A percentile compares a stretch with the other conserved stretches of the same genome.
Conservation (phyloP, 2,797 vertebrate species). For the Podarcis lilfordi region DNA sequence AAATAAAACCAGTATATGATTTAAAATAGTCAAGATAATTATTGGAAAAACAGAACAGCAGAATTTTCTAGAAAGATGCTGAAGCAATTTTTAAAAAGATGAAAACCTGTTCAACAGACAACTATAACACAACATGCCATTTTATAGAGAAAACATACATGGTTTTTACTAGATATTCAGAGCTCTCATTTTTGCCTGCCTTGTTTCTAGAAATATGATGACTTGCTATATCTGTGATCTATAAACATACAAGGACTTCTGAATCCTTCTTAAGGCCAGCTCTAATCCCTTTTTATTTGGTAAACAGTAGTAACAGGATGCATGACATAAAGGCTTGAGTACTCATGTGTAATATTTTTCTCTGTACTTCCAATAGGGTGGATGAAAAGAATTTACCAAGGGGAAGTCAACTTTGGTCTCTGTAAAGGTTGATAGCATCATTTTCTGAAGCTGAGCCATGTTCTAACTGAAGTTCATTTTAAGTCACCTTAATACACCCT, state of each 20-base stretch:
- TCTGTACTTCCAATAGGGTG: conserved; percentile 38
- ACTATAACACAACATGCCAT: not conserved
- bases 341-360: conserved; percentile 18
- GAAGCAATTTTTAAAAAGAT: not conserved
- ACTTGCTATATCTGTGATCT: not conserved
- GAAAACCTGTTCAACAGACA: not conserved
- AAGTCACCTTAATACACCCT: conserved; percentile 32
- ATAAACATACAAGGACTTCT: conserved; percentile 43
- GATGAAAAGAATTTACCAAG: conserved; percentile 44
- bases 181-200: conserved; percentile 15
- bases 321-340: conserved; percentile 44
- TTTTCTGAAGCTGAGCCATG: conserved; percentile 54
- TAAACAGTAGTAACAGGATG: conserved; percentile 57
- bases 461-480: conserved; percentile 54
- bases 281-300: conserved; percentile 34
- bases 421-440: conserved; percentile 56
- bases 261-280: conserved; percentile 49
- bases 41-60: not conserved
- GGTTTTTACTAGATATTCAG: not conserved
- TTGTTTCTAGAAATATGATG: conserved; percentile 16
- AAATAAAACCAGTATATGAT: not conserved
- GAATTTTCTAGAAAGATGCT: not conserved
- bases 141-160: not conserved
- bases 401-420: conserved; percentile 52
- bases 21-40: not conserved